A percentile compares a stretch with the other conserved stretches of the same genome.
These are phyloP conservation scores for Eurytoma californica DNA, from an alignment of 2,888 invertebrate genomes.

Conservation along the genomic window DNA sequence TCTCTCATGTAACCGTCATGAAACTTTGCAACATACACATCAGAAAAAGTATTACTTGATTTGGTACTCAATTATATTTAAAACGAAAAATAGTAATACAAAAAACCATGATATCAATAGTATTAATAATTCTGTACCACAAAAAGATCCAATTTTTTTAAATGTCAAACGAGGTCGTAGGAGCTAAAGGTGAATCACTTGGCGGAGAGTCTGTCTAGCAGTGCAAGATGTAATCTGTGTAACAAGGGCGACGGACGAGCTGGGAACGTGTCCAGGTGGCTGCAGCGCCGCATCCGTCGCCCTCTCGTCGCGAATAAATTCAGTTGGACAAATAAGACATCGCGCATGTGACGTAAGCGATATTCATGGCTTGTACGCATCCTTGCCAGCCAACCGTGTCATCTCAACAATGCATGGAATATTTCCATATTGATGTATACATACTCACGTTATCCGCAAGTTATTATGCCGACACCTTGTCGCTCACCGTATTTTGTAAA, in stretches of 20 bases:
- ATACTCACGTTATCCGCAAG: background rate
- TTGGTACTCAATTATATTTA: too few relatives aligned
- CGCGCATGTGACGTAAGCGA: constrained; percentile 56
- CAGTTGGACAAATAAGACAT: constrained; percentile 64
- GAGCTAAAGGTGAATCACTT: constrained; percentile 2
- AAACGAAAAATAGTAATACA: too few relatives aligned
- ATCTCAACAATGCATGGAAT: constrained; percentile 56
- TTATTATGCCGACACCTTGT: too few relatives aligned
- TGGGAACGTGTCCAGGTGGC: constrained; percentile 29
- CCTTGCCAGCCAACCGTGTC: constrained; percentile 56
- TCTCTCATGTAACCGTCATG: too few relatives aligned
- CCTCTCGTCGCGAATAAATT: constrained; percentile 59
- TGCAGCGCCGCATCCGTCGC: constrained; percentile 45
- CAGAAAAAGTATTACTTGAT: too few relatives aligned
- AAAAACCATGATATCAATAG: too few relatives aligned
- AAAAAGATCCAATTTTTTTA: too few relatives aligned
- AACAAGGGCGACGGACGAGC: background rate
- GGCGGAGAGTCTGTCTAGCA: constrained; percentile 17
- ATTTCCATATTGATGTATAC: constrained; percentile 24
- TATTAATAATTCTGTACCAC: too few relatives aligned
- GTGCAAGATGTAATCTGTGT: constrained; percentile 1
- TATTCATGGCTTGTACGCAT: constrained; percentile 57
- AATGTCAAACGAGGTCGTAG: background rate
- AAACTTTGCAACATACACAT: too few relatives aligned
- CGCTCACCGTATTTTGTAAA: too few relatives aligned